Percentiles rank a stretch among this genome's conserved stretches.
These are phyloP conservation scores for Nomada fucata DNA, from an alignment of 2,888 invertebrate genomes.

Conservation along the genomic window DNA sequence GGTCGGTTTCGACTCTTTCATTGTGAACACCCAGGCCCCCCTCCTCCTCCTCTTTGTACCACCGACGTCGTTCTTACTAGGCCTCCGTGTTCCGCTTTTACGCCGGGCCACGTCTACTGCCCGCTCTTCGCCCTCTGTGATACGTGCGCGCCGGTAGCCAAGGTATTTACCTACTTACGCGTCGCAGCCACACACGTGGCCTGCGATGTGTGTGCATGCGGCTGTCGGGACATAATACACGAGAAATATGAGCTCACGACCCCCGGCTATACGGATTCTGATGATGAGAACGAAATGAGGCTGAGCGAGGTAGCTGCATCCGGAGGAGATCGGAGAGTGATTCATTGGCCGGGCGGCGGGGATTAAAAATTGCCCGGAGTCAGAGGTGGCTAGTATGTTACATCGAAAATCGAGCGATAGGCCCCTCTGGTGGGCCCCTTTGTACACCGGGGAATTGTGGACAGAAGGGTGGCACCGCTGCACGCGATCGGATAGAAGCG, in stretches of 20 bases:
- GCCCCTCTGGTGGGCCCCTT: conserved; percentile 19
- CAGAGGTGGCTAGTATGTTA: conserved; percentile 57
- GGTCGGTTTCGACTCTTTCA: conserved; percentile 27
- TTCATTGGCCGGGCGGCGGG: conserved; percentile 52
- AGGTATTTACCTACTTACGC: conserved; percentile 71
- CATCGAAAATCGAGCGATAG: conserved; percentile 57
- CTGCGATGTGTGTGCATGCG: conserved; percentile 62
- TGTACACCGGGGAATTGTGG: conserved; percentile 8
- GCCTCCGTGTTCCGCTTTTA: conserved; percentile 38
- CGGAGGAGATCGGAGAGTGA: conserved; percentile 60
- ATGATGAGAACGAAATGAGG: conserved; percentile 73
- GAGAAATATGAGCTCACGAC: conserved; percentile 80
- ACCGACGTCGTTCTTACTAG: conserved; percentile 52
- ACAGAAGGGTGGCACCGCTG: background rate
- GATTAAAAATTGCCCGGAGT: conserved; percentile 62
- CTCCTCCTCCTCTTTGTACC: conserved; percentile 32
- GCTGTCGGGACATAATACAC: conserved; percentile 73
- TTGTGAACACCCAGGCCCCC: conserved; percentile 5
- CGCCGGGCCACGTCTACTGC: conserved; percentile 30
- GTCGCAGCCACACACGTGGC: conserved; percentile 65
- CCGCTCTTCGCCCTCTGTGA: conserved; percentile 21
- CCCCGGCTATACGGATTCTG: conserved; percentile 71
- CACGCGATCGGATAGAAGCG: too few relatives aligned
- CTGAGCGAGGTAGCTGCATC: conserved; percentile 60
- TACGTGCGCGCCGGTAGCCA: conserved; percentile 58